A percentile compares a stretch with the other conserved stretches of the same genome.
These are phyloP conservation scores for Charina bottae DNA, from an alignment of 2,113 vertebrate genomes.

Conservation along the genomic window DNA sequence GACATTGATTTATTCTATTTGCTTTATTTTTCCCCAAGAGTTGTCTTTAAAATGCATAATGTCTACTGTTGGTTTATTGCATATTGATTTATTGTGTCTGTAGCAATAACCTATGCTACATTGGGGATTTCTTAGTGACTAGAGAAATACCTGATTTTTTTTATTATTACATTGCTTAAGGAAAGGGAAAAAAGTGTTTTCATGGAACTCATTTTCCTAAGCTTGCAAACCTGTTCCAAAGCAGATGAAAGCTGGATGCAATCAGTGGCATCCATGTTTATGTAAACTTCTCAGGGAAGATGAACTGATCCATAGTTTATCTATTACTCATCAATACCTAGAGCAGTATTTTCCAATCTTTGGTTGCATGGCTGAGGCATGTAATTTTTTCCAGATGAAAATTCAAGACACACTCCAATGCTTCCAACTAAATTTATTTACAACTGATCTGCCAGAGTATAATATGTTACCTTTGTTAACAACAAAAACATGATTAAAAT, in stretches of 20 bases:
- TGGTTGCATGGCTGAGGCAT: neutral
- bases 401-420: neutral
- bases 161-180: neutral
- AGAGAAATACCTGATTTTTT: neutral
- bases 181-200: neutral
- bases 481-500: neutral
- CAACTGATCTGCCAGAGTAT: neutral
- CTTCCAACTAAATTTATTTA: neutral
- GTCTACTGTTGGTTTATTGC: neutral
- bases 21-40: neutral
- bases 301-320: constrained; percentile 11
- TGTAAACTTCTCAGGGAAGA: constrained; percentile 2
- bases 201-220: neutral
- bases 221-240: neutral
- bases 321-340: constrained; percentile 5
- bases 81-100: constrained; percentile 9
- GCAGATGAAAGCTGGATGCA: neutral
- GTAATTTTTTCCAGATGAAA: neutral
- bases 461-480: neutral
- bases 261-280: neutral
- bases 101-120: neutral
- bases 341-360: neutral
- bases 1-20: neutral
- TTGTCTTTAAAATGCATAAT: constrained; percentile 13
- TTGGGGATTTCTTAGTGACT: neutral